Evolutionary conservation across 2,797 vertebrate genomes (phyloP).

Genomic region (Buceros bicornis): DNA sequence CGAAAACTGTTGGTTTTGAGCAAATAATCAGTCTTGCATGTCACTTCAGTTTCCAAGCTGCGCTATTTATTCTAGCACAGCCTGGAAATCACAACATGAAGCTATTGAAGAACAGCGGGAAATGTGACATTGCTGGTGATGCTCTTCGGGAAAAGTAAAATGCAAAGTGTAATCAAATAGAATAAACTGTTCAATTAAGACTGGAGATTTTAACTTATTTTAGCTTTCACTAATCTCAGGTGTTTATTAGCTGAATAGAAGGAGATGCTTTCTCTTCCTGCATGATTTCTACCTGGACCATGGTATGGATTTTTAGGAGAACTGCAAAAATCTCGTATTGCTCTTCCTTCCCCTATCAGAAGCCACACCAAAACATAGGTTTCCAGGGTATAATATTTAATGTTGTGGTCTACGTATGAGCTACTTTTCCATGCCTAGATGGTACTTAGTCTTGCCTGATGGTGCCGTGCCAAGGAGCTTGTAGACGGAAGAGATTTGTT

Average conservation of each 20-base stretch:
- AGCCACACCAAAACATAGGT: background rate
- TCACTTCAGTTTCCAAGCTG: constrained; percentile 8
- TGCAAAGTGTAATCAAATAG: background rate
- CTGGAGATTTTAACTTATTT: background rate
- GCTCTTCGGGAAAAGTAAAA: background rate
- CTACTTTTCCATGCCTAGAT: background rate
- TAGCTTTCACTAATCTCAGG: background rate
- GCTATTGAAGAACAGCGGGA: constrained; percentile 2
- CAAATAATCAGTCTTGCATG: constrained; percentile 23
- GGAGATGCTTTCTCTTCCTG: background rate
- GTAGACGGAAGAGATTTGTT: background rate
- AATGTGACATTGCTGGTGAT: background rate
- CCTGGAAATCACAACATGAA: constrained; percentile 24
- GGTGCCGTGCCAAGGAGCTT: background rate
- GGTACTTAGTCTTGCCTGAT: background rate
- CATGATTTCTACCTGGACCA: background rate
- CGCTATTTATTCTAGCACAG: background rate
- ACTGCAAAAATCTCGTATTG: background rate
- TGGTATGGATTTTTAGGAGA: background rate
- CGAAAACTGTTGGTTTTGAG: constrained; percentile 48
- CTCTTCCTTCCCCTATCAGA: background rate
- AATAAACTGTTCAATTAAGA: background rate
- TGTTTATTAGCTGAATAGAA: background rate
- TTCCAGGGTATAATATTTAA: background rate
- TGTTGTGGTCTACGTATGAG: background rate